These are phyloP conservation scores for Jordanella pulchra DNA, from an alignment of 2,797 vertebrate species.

Conservation along the genomic window DNA sequence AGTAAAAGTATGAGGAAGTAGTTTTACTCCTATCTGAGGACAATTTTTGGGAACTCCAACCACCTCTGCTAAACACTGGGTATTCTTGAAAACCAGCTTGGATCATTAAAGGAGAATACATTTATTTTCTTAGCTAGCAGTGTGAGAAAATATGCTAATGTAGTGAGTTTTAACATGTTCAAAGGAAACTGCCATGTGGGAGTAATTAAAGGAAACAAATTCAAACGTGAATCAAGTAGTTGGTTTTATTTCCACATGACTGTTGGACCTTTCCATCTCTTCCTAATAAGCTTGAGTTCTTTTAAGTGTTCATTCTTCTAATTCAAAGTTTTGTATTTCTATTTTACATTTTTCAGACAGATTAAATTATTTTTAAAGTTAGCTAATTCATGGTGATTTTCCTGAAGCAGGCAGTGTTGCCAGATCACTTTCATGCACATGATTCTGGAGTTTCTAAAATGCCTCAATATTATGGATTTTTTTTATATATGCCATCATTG, in stretches of 20 bases:
- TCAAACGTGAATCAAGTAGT: background rate
- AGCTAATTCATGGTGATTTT: background rate
- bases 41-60: too few species aligned
- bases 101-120: background rate
- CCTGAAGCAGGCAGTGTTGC: background rate
- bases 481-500: background rate
- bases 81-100: background rate
- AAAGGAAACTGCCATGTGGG: background rate
- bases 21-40: too few species aligned
- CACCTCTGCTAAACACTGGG: too few species aligned
- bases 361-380: background rate
- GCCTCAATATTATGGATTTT: background rate
- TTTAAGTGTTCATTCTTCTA: background rate
- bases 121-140: background rate
- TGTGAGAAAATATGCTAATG: slow-evolving; percentile 6
- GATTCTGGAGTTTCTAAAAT: background rate
- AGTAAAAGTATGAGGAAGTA: too few species aligned
- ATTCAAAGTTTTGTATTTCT: background rate
- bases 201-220: slow-evolving; percentile 9
- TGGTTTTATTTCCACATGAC: background rate
- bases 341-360: too few species aligned
- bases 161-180: slow-evolving; percentile 2
- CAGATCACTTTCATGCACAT: background rate
- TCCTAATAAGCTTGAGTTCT: too few species aligned
- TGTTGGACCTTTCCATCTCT: background rate